A percentile compares a stretch with the other conserved stretches of the same genome.
Evolutionary conservation across 2,113 vertebrate species (phyloP).

Genomic region (Neogale vison): DNA sequence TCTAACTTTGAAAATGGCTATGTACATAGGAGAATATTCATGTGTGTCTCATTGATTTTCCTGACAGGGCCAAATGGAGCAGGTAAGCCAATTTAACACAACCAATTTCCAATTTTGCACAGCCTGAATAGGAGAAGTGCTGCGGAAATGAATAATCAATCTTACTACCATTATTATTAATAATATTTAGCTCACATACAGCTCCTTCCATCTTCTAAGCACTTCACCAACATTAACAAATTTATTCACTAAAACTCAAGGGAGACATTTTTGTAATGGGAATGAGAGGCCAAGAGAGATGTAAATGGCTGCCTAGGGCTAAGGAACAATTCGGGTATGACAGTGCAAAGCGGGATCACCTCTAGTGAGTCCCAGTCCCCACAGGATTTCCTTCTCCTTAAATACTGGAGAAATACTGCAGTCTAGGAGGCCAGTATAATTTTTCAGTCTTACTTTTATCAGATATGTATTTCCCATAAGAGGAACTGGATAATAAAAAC

Average conservation of each 20-base stretch:
- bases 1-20: conserved; percentile 60
- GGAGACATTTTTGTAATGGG: conserved; percentile 37
- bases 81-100: conserved; percentile 72
- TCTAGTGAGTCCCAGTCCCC: neutral
- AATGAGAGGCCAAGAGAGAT: neutral
- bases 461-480: neutral
- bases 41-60: conserved; percentile 70
- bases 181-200: conserved; percentile 58
- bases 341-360: neutral
- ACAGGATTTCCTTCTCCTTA: neutral
- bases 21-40: conserved; percentile 66
- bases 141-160: conserved; percentile 70
- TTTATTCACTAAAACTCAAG: conserved; percentile 47
- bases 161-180: conserved; percentile 72
- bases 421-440: neutral
- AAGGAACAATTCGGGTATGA: neutral
- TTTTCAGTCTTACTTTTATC: neutral
- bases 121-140: conserved; percentile 51
- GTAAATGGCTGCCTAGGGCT: neutral
- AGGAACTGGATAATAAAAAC: neutral
- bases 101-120: conserved; percentile 68
- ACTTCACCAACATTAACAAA: conserved; percentile 69
- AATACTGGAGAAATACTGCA: neutral
- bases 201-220: conserved; percentile 65
- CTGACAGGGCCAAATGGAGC: conserved; percentile 73